Conservation (phyloP, 2,113 vertebrate species). For the Natator depressus region DNA sequence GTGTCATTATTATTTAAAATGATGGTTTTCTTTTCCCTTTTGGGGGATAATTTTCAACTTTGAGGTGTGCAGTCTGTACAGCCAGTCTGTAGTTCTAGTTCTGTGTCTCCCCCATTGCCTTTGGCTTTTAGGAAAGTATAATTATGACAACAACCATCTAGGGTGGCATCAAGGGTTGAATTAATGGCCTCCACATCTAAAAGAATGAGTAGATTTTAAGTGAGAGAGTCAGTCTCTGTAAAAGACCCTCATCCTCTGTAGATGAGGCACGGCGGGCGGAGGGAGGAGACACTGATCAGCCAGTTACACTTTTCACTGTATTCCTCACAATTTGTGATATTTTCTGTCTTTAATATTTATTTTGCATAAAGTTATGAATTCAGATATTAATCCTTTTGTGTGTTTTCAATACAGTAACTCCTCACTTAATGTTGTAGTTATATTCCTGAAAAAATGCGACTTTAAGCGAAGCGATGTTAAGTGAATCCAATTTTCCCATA, state of each 20-base stretch:
- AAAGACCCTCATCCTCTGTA: background rate
- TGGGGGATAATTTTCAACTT: background rate
- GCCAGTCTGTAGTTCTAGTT: background rate
- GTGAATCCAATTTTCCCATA: too few species aligned
- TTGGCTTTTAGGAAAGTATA: background rate
- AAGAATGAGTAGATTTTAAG: background rate
- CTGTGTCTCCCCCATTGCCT: background rate
- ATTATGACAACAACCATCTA: background rate
- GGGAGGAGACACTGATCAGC: background rate
- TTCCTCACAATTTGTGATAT: background rate
- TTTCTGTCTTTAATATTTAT: background rate
- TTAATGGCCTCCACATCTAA: background rate
- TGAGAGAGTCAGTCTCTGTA: background rate
- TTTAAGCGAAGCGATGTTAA: too few species aligned
- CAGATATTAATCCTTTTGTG: background rate
- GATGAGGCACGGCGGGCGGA: background rate
- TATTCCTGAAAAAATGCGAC: too few species aligned
- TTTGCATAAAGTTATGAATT: background rate
- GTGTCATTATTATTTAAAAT: background rate
- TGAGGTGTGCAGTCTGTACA: background rate
- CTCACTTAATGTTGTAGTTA: too few species aligned
- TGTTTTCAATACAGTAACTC: background rate
- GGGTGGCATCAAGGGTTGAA: background rate
- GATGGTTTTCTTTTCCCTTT: rapidly evolving
- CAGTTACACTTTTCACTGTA: background rate